A percentile compares a stretch with the other conserved stretches of the same genome.
These are phyloP conservation scores for Misgurnus anguillicaudatus DNA, from an alignment of 2,113 vertebrate species.

Conservation along the genomic window DNA sequence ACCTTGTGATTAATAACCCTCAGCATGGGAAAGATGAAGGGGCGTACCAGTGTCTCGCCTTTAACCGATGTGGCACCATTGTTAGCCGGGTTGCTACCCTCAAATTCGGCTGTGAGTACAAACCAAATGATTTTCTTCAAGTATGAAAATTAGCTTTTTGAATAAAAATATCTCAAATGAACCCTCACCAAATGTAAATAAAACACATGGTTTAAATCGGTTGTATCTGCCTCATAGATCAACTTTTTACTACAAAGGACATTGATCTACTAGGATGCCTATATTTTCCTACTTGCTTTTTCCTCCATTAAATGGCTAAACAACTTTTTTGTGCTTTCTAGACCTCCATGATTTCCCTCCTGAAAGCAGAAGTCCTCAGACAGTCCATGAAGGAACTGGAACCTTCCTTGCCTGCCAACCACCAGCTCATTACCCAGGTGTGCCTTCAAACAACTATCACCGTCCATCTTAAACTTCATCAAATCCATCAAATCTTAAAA, in stretches of 20 bases:
- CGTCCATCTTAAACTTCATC: no score
- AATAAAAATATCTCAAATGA: no score
- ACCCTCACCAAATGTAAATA: no score
- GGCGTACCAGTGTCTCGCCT: slow-evolving; percentile 93
- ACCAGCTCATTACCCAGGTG: slow-evolving; percentile 94
- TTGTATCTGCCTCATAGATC: no score
- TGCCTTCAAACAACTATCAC: not conserved
- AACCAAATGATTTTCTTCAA: not conserved
- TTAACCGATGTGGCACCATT: slow-evolving; percentile 88
- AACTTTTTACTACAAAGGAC: no score
- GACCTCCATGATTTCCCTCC: slow-evolving; percentile 93
- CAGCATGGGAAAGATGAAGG: slow-evolving; percentile 80
- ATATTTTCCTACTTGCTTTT: no score
- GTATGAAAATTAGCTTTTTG: not conserved
- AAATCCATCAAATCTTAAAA: not conserved
- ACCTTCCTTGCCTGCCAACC: slow-evolving; percentile 88
- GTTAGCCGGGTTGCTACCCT: slow-evolving; percentile 89
- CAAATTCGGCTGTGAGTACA: slow-evolving; percentile 92
- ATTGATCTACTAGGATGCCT: no score
- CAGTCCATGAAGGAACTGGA: slow-evolving; percentile 84
- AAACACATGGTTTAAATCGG: no score
- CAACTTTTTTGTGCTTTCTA: slow-evolving; percentile 58
- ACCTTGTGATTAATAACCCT: slow-evolving; percentile 87
- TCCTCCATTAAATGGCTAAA: no score
- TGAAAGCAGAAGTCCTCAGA: slow-evolving; percentile 86